Base-by-base conservation (phyloP, 1,140 invertebrate genomes). In the Drosophila parvula region DNA sequence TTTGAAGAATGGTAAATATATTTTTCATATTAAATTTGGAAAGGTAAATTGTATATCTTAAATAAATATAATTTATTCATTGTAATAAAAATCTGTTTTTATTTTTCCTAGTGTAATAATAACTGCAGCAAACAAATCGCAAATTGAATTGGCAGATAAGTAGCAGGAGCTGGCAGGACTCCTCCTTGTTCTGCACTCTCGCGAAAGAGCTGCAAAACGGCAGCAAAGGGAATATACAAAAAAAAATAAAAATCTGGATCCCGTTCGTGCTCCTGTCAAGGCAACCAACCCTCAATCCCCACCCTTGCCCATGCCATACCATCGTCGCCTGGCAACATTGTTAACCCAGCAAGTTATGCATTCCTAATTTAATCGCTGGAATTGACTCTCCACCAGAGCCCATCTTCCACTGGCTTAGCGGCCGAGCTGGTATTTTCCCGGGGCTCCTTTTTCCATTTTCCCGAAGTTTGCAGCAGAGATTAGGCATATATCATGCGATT, bases 321-420 rank as follows among this genome's bases (percentile, higher is more conserved):
- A 36, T 22, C 16, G 47, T 32, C 44, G n/a, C 36, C 43, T 27
- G 59, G 64, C 40, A 73, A 80, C 80, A 78, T 64, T 90, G 84
- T 88, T 89, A 89, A 84, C 81, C 85, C 78, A 63, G 80, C 70
- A 90, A 89, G 84, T 89, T 89, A 89, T 89, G 84, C 84, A 89
- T 89, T 89, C 80, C 89, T 89, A 89, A 89, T 89, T 89, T 89
- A 89, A 89, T 89, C 85, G 84, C 80, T 81, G 78, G 71, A 89
- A 89, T 89, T 89, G 84, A 89, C 84, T 89, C 85, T 84, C 84
- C 85, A 81, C 84, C 74, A 70, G 70, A 78, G 61, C 69, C 69
- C 77, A 73, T 58, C 69, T 75, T 47, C 60, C 63, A 44, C 61
- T 50, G 74, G 55, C 80, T 88, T 83, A 88, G 61, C 63, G 50